These are phyloP conservation scores for Tretioscincus oriximinensis DNA, from an alignment of 2,113 vertebrate species.

Conservation along the genomic window DNA sequence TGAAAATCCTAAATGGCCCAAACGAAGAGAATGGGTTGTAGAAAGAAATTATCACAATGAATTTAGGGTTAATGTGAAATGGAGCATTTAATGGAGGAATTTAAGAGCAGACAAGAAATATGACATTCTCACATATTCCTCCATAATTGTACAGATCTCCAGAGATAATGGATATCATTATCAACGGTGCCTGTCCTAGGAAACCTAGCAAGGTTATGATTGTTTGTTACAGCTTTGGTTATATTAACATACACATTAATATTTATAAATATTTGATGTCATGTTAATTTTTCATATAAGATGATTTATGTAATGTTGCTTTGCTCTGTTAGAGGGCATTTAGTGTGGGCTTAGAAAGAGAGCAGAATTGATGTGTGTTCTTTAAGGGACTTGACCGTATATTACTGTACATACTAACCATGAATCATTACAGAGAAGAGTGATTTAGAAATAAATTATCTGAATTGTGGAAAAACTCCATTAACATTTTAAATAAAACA, in stretches of 20 bases:
- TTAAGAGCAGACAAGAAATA: slow-evolving; percentile 75
- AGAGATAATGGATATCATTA: slow-evolving; percentile 87
- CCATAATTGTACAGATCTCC: slow-evolving; percentile 74
- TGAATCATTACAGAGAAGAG: slow-evolving; percentile 70
- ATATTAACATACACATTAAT: slow-evolving; percentile 89
- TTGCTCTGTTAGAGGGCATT: slow-evolving; percentile 80
- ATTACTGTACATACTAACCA: slow-evolving; percentile 60
- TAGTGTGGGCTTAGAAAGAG: slow-evolving; percentile 67
- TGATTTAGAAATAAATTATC: slow-evolving; percentile 76
- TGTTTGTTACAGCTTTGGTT: slow-evolving; percentile 84
- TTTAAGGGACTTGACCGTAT: slow-evolving; percentile 68
- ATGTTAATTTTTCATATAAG: slow-evolving; percentile 87
- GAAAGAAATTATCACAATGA: slow-evolving; percentile 36
- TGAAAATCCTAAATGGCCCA: slow-evolving; percentile 40
- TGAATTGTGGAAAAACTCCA: slow-evolving; percentile 74
- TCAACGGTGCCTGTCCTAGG: slow-evolving; percentile 80
- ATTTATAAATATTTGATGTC: slow-evolving; percentile 89
- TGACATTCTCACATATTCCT: slow-evolving; percentile 71
- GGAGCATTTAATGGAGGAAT: slow-evolving; percentile 72
- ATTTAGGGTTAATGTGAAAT: slow-evolving; percentile 64
- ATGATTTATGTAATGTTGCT: slow-evolving; percentile 81
- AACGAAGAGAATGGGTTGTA: slow-evolving; percentile 36
- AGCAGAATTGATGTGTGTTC: slow-evolving; percentile 73
- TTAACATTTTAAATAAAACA: slow-evolving; percentile 82
- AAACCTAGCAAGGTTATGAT: slow-evolving; percentile 84